Conservation (phyloP, 2,888 invertebrate species). For the Agrochola litura region DNA sequence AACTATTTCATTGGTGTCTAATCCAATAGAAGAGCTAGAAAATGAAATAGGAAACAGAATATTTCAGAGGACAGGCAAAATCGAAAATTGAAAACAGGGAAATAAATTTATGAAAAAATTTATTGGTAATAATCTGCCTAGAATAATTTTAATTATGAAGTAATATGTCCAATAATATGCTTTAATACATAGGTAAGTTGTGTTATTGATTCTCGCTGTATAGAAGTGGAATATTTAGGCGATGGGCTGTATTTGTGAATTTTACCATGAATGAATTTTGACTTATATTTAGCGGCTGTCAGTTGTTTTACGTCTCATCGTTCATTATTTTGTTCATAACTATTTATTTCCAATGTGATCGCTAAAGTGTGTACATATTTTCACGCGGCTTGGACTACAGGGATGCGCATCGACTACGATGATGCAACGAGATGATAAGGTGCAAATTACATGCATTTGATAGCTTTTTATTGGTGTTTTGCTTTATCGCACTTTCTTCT, state of each 20-base stretch:
- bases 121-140: conserved; percentile 78
- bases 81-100: conserved; percentile 80
- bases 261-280: conserved; percentile 75
- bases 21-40: conserved; percentile 39
- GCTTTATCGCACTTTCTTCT: conserved; percentile 70
- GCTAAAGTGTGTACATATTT: conserved; percentile 74
- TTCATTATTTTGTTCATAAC: conserved; percentile 67
- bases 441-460: conserved; percentile 76
- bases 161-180: conserved; percentile 77
- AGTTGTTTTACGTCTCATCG: conserved; percentile 88
- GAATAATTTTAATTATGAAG: conserved; percentile 74
- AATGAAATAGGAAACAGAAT: conserved; percentile 44
- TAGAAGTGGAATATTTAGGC: conserved; percentile 13
- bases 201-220: conserved; percentile 31
- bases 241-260: conserved; percentile 57
- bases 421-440: conserved; percentile 90
- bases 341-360: conserved; percentile 69
- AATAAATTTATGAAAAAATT: conserved; percentile 77
- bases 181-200: conserved; percentile 81
- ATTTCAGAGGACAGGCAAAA: conserved; percentile 58
- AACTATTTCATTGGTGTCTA: not conserved
- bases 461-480: conserved; percentile 69
- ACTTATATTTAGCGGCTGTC: conserved; percentile 88
- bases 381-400: conserved; percentile 83
- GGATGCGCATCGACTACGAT: conserved; percentile 84